These are phyloP conservation scores for Agonopterix arenella DNA, from an alignment of 2,888 invertebrate genomes.

Conservation along the genomic window DNA sequence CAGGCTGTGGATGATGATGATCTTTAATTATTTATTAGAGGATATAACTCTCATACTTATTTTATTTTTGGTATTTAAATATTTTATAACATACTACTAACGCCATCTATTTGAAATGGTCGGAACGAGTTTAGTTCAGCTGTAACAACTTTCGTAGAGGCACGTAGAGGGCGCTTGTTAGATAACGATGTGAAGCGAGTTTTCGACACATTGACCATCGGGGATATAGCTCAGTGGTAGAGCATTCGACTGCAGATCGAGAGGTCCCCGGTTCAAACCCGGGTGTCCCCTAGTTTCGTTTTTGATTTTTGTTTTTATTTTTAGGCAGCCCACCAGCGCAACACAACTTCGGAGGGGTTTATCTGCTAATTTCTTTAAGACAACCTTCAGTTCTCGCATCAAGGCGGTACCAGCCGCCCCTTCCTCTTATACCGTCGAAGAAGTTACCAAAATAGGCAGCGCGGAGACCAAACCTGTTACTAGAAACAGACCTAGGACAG, in stretches of 20 bases:
- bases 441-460: conserved; percentile 70
- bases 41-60: too few species aligned
- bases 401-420: conserved; percentile 57
- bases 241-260: conserved; percentile 76
- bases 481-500: conserved; percentile 65
- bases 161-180: conserved; percentile 26
- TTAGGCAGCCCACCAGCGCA: conserved; percentile 32
- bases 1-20: too few species aligned
- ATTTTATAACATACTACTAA: neutral
- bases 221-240: conserved; percentile 76
- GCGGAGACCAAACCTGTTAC: conserved; percentile 71
- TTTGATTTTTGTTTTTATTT: conserved; percentile 17
- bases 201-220: conserved; percentile 18
- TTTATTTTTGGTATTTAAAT: too few species aligned
- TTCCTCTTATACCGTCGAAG: conserved; percentile 36
- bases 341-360: conserved; percentile 28
- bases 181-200: conserved; percentile 13
- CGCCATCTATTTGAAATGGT: conserved; percentile 4
- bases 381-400: conserved; percentile 66
- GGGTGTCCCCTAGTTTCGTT: conserved; percentile 58
- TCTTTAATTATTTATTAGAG: too few species aligned
- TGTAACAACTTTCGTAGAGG: conserved; percentile 19
- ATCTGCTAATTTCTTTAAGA: conserved; percentile 65
- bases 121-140: neutral
- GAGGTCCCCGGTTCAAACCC: conserved; percentile 76